Base-by-base conservation (phyloP, 2,113 vertebrate species). In the Ammodytes dubius region DNA sequence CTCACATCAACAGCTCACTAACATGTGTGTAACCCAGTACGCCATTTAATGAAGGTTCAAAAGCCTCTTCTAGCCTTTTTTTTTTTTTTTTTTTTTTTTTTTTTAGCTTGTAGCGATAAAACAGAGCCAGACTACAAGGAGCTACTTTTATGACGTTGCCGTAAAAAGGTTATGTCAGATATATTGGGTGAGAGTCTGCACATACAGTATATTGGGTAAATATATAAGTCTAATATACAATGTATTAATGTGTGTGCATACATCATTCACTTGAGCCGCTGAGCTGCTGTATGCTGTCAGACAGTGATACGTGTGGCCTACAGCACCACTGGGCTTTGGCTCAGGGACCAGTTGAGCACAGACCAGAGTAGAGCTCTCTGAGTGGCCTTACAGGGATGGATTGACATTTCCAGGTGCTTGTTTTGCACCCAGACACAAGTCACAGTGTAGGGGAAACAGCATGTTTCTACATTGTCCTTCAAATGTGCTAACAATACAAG, bases 1-100 rank as follows among this genome's bases (percentile, higher is more conserved):
- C 77, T 78, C 76, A 49, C 81, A 74, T 91, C 86, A 84, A 83
- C 82, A 72, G 70, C 56, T 69, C 85, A 42, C 57, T 80, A 69
- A 80, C 68, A 50, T 70, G 77, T 83, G 86, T 77, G 66, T 71
- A 82, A 84, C 74, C 67, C 82, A 73, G 73, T 59, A 17, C 72
- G 73, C 79, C 45, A 7, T 80, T 84, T 87, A 83, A 79, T 79
- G 64, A 86, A 85, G 81, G 56, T 52, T 80, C 78, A 47, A 11
- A 4, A 47, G 59, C 53, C 56, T 71, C 56, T 14, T 69, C 39
- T n/a, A n/a, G 27, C 52, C 11, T 49, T 40, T 27, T 27, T 35
- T 57, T 65, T 72, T 69, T 78, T 35, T 56, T 57, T 72, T 69
- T 78, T 35, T 56, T 11, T 49, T 40, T 27, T 27, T 35, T 57